Percentiles rank a stretch among this genome's conserved stretches.
These are phyloP conservation scores for Antheraea pernyi DNA, from an alignment of 1,140 invertebrate species.

Conservation along the genomic window DNA sequence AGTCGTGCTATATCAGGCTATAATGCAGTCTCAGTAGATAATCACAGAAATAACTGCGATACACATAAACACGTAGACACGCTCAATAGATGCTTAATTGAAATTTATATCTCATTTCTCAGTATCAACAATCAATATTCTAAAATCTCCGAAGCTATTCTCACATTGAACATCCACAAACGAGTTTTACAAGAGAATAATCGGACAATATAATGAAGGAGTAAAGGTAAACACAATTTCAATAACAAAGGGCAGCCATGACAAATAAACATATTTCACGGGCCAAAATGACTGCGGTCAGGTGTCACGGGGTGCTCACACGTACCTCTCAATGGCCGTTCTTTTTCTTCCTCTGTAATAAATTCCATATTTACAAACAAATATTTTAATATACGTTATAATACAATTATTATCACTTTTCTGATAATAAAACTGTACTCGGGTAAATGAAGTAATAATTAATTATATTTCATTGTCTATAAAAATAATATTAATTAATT, in stretches of 20 bases:
- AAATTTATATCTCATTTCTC: slow-evolving; percentile 78
- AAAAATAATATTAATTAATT: slow-evolving; percentile 28
- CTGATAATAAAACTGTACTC: not conserved
- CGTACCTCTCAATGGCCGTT: slow-evolving; percentile 23
- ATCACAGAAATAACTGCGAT: slow-evolving; percentile 65
- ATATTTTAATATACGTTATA: not conserved
- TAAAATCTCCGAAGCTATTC: slow-evolving; percentile 74
- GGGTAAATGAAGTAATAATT: not conserved
- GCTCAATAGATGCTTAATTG: slow-evolving; percentile 73
- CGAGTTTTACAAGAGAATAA: slow-evolving; percentile 69
- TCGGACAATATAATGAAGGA: slow-evolving; percentile 78
- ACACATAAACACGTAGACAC: slow-evolving; percentile 44
- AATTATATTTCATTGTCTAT: not conserved
- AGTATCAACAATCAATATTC: slow-evolving; percentile 78
- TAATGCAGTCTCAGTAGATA: slow-evolving; percentile 54
- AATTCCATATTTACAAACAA: not conserved
- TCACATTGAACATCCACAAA: slow-evolving; percentile 69
- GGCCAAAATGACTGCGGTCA: slow-evolving; percentile 77
- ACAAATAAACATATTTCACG: slow-evolving; percentile 79
- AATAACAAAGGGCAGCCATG: slow-evolving; percentile 76
- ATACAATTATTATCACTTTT: not conserved
- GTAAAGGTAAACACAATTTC: slow-evolving; percentile 78
- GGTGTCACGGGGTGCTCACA: slow-evolving; percentile 60
- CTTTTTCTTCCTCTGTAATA: slow-evolving; percentile 7
- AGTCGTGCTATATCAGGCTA: slow-evolving; percentile 40